Percentiles rank a stretch among this genome's conserved stretches.
phyloP scores from a whole-genome alignment of 2,797 vertebrate genomes.

The Varecia variegata region DNA sequence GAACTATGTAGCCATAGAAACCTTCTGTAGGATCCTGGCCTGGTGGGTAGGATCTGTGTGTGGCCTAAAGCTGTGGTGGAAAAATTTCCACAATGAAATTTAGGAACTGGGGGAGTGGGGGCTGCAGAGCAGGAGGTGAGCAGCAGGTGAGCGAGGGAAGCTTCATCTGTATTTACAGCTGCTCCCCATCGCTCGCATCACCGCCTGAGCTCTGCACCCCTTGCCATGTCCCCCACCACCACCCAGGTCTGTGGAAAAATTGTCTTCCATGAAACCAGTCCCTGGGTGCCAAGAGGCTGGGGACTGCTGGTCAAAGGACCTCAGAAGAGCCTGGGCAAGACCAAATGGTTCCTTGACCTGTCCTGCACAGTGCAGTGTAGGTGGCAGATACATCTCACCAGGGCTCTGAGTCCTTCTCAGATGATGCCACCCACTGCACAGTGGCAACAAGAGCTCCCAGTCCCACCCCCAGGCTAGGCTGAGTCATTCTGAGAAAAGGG shows the following conservation, averaged over 20 bases:
- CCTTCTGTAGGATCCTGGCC: not conserved
- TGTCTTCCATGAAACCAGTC: too few species aligned
- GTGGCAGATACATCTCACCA: not conserved
- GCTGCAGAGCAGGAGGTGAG: too few species aligned
- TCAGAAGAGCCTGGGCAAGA: not conserved
- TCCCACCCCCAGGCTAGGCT: conserved; percentile 20
- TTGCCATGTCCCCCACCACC: too few species aligned
- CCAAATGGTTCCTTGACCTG: not conserved
- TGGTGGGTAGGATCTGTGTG: not conserved
- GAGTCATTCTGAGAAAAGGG: conserved; percentile 70
- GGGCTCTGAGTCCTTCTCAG: conserved; percentile 9
- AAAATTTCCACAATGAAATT: too few species aligned
- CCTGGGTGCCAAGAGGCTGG: too few species aligned
- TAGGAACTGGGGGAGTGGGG: too few species aligned
- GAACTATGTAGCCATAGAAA: not conserved
- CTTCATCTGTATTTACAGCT: too few species aligned
- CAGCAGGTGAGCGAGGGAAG: too few species aligned
- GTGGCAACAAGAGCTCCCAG: not conserved
- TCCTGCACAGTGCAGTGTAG: not conserved
- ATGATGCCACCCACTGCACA: not conserved
- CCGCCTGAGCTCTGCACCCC: too few species aligned
- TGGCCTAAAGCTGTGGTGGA: not conserved
- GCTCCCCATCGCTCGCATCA: too few species aligned
- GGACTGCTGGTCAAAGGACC: not conserved
- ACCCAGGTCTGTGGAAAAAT: too few species aligned